Conservation (phyloP, 2,113 vertebrate species). For the Bos taurus region ARS-UCD2.0 NC_037334.1:56202501-56203000, state of each 20-base stretch:
- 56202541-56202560: not conserved
- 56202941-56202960: not conserved
- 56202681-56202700: not conserved
- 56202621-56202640: not conserved
- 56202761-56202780: not conserved
- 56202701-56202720: not conserved
- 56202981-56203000: not conserved
- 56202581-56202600: not conserved
- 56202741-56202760: not conserved
- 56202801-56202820: not conserved
- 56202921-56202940: not conserved
- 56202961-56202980: not conserved
- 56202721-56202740: not conserved
- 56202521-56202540: not conserved
- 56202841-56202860: not conserved
- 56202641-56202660: not conserved
- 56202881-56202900: not conserved
- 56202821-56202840: not conserved
- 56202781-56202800: not conserved
- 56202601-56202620: not conserved
- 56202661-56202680: not conserved
- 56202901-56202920: not conserved
- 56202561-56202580: not conserved
- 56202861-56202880: not conserved
- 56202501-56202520: not conserved